Evolutionary conservation across 2,113 vertebrate species (phyloP), one percentile per base, ranked within the genome.

Genomic region (Oryzias melastigma): DNA sequence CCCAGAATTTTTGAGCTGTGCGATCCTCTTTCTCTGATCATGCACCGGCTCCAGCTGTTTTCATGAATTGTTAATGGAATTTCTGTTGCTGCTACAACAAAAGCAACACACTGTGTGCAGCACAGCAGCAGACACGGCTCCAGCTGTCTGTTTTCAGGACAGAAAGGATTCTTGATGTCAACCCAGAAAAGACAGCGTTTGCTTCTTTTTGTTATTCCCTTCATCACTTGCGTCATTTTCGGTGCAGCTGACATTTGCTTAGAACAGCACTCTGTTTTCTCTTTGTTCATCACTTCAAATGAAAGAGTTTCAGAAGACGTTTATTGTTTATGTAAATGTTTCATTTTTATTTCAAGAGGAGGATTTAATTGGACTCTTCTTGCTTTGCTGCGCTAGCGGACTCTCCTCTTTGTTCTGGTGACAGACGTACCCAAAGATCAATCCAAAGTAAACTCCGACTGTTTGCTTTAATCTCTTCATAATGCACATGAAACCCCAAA

Each of bases 331-430:
- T 68, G 49, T 0, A 17, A 80, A 72, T 40, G 27, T 51, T 16
- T 44, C 41, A 35, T 48, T 14, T 12, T 40, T 56, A 57, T 55
- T 65, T 73, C 65, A 43, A 17, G 22, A 62, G 62, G 29, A 52
- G 50, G 56, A 73, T 74, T 82, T 88, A 81, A 85, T 82, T 85
- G 81, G 84, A 46, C 63, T 77, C 64, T 64, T 66, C 65, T 76
- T 17, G 60, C 48, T 81, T 75, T 47, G 69, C 70, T 77, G 78
- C 66, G 81, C 77, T 73, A 60, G 81, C 17, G 7, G 25, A 52
- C 75, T 55, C 45, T 46, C 53, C 41, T 68, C 76, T 79, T 82
- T 82, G 73, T 83, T 80, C 74, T 70, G 8, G 47, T 70, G 46
- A 53, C 35, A 71, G 68, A 81, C 82, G 71, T 25, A 64, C 68